Evolutionary conservation across 2,888 invertebrate genomes (phyloP).

Genomic region (Lycia hirtaria): DNA sequence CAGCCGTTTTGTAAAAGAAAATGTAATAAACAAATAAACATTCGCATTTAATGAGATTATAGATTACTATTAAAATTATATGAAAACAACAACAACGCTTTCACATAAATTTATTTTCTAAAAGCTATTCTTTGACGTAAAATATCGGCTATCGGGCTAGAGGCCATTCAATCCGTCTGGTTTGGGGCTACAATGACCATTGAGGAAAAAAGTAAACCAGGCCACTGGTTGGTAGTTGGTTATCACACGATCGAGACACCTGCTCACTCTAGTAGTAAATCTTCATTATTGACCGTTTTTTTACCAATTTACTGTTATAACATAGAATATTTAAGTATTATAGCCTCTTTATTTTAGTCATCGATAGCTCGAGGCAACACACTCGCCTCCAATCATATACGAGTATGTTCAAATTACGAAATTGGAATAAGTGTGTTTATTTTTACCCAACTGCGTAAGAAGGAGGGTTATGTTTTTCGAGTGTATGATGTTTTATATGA

Average conservation of each 20-base stretch:
- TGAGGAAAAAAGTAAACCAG: slow-evolving; percentile 56
- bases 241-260: slow-evolving; percentile 73
- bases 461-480: not conserved
- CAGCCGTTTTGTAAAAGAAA: too few relatives aligned
- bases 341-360: slow-evolving; percentile 42
- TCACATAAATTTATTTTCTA: slow-evolving; percentile 20
- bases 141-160: slow-evolving; percentile 15
- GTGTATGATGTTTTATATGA: too few relatives aligned
- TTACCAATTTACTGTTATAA: slow-evolving; percentile 71
- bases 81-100: not conserved
- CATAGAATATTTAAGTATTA: slow-evolving; percentile 27
- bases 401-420: slow-evolving; percentile 36
- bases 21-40: too few relatives aligned
- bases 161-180: slow-evolving; percentile 19
- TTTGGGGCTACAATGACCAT: slow-evolving; percentile 35
- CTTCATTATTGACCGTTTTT: slow-evolving; percentile 72
- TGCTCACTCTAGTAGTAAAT: slow-evolving; percentile 69
- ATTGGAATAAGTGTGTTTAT: not conserved
- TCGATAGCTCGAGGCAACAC: slow-evolving; percentile 46
- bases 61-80: too few relatives aligned
- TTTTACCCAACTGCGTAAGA: slow-evolving; percentile 2
- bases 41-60: too few relatives aligned
- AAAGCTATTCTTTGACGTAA: slow-evolving; percentile 21
- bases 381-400: slow-evolving; percentile 27
- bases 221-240: slow-evolving; percentile 58